Base-by-base conservation (phyloP, 2,797 vertebrate species). In the Tapirus indicus region DNA sequence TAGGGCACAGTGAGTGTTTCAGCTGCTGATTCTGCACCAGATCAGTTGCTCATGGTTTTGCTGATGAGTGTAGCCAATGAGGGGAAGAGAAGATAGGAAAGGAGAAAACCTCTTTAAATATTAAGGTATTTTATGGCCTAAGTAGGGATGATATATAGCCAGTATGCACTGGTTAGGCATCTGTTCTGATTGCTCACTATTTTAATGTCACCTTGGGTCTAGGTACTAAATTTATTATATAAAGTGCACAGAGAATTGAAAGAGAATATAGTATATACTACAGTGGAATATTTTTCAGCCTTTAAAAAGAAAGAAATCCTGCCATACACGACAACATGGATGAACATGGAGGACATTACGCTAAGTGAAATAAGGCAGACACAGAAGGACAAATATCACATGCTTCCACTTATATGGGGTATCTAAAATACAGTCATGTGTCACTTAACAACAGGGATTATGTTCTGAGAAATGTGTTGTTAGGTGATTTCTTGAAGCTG, bases 51-150 rank as follows among this genome's bases (percentile, higher is more conserved):
- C 58, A 79, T 29, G 13, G 6, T 84, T 93, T 88, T 87, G 18
- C 66, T 90, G n/a, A 62, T 56, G 87, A 96, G n/a, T 52, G 4
- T 29, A 92, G 32, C 52, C 84, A 91, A 64, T 78, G 74, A 94
- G 17, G 56, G 23, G 41, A 93, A 90, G 68, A 95, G 7, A 38
- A 91, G 56, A 75, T 8, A 96, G 29, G 69, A 95, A 84, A 88
- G 44, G 44, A 52, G 35, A 88, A 79, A 97, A 52, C 4, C n/a
- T 82, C 44, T 95, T 92, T 62, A 82, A 94, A 97, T 93, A 93
- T 58, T 68, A 94, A 74, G 23, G 21, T 54, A 64, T 91, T 85
- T 86, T 92, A 64, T 87, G 18, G 12, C 86, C n/a, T 94, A 78
- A 94, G 17, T 32, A 88, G 56, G 18, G 18, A 47, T 95, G 72